Evolutionary conservation across 2,797 vertebrate species (phyloP), one percentile per base, ranked within the genome.

Genomic region (Rhinophrynus dorsalis): DNA sequence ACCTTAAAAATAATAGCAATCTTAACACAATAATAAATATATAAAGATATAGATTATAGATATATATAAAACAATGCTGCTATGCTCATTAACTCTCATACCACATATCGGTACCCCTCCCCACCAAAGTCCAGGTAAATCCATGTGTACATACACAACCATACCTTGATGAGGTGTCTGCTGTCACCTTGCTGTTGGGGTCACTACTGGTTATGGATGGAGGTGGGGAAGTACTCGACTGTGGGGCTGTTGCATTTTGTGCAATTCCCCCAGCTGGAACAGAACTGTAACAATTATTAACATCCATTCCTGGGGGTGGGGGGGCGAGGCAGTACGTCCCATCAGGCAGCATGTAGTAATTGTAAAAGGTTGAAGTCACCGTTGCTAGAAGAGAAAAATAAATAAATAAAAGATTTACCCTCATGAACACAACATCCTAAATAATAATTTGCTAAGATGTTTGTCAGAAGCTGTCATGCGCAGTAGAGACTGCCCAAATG

Each of bases 261-360:
- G 92, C 84, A 0, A 90, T 85, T 60, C 87, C 89, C 5, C 89
- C 84, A 0, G 93, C 80, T 0, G 94, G 89, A 76, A 96, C 69
- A 0, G 83, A 85, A 40, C 68, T 92, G 65, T 98, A 98, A 85
- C 96, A 97, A 6, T 92, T 79, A 17, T 82, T 85, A 50, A 94
- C 91, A 4, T 98, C 96, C 0, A 96, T 91, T 2, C 94, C 97
- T 0, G 96, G 95, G 2, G 96, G 94, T 0, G 97, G 95, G 0
- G 97, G 95, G 0, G 96, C 97, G 40, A 98, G 83, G 89, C 95
- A 97, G 75, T 94, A 98, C 0, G 94, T 92, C 11, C 97, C 97
- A 3, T 99, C 97, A 0, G 96, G 97, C 21, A 99, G 86, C 94
- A 98, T 90, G 81, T 98, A 99, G 85, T 98, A 99, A 74, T 97